Percentiles rank a stretch among this genome's conserved stretches.
phyloP scores from a whole-genome alignment of 2,888 invertebrate species.

The Fabriciana adippe region DNA sequence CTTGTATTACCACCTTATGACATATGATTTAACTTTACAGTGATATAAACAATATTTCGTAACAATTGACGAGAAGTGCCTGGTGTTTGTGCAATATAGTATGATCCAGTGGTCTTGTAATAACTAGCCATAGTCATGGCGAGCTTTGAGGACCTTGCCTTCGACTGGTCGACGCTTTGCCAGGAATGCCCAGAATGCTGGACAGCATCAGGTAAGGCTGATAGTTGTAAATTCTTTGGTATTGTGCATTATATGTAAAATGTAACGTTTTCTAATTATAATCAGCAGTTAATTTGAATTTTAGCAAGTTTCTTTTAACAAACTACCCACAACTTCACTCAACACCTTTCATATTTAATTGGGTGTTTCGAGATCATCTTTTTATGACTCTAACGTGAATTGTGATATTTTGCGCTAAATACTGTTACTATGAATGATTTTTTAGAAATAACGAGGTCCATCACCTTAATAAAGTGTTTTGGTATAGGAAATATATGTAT shows the following conservation, averaged over 20 bases:
- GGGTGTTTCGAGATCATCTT: conserved; percentile 31
- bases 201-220: conserved; percentile 83
- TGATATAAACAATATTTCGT: conserved; percentile 36
- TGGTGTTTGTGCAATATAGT: conserved; percentile 65
- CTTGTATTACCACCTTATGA: conserved; percentile 47
- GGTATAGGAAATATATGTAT: too few relatives aligned
- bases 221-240: conserved; percentile 39
- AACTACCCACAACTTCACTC: conserved; percentile 34
- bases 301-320: conserved; percentile 33
- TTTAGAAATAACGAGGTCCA: background rate
- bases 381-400: conserved; percentile 32
- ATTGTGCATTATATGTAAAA: conserved; percentile 2
- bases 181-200: conserved; percentile 84
- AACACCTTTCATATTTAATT: conserved; percentile 34
- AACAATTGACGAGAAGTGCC: conserved; percentile 35
- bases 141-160: conserved; percentile 84
- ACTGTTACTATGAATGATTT: background rate
- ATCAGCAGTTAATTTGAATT: conserved; percentile 39
- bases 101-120: conserved; percentile 57
- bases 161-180: conserved; percentile 85
- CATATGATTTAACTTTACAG: conserved; percentile 48
- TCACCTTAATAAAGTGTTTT: too few relatives aligned
- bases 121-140: conserved; percentile 77
- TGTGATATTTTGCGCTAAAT: conserved; percentile 21
- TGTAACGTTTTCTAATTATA: conserved; percentile 31